A percentile compares a stretch with the other conserved stretches of the same genome.
Evolutionary conservation across 2,888 invertebrate species (phyloP).

Genomic region (Atherix ibis): DNA sequence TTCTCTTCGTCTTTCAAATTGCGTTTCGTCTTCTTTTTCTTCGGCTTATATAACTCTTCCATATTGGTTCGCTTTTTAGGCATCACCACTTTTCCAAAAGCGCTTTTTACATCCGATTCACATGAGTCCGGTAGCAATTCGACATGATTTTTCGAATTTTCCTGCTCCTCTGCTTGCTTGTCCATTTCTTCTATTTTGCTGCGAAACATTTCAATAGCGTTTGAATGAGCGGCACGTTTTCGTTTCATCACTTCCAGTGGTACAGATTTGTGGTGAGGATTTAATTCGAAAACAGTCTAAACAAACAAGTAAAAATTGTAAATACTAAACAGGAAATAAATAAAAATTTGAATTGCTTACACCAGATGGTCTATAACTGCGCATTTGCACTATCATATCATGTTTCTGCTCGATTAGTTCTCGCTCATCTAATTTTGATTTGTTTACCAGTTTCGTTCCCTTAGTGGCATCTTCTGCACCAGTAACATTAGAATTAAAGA

Average conservation of each 20-base stretch:
- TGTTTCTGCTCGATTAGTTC: slow-evolving; percentile 24
- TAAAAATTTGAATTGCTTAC: slow-evolving; percentile 15
- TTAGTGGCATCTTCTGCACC: slow-evolving; percentile 14
- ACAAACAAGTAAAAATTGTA: slow-evolving; percentile 19
- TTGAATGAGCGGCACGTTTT: slow-evolving; percentile 59
- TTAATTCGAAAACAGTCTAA: slow-evolving; percentile 89
- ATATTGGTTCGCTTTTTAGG: slow-evolving; percentile 36
- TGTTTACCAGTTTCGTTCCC: slow-evolving; percentile 37
- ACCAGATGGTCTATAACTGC: slow-evolving; percentile 25
- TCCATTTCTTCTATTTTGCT: slow-evolving; percentile 25
- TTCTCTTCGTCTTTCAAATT: slow-evolving; percentile 54
- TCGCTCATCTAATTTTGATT: slow-evolving; percentile 27
- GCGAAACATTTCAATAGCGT: slow-evolving; percentile 33
- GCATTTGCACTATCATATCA: slow-evolving; percentile 26
- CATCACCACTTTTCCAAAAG: slow-evolving; percentile 41
- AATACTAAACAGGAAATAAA: background rate
- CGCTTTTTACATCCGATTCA: slow-evolving; percentile 37
- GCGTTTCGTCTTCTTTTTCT: slow-evolving; percentile 36
- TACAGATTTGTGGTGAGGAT: slow-evolving; percentile 60
- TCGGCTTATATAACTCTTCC: slow-evolving; percentile 40
- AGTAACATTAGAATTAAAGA: no score
- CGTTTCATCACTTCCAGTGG: slow-evolving; percentile 75
- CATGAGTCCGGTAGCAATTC: slow-evolving; percentile 30
- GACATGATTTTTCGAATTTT: slow-evolving; percentile 8
- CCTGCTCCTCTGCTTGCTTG: slow-evolving; percentile 19